Evolutionary conservation across 2,113 vertebrate species (phyloP).

Genomic region (Cygnus buccinator): DNA sequence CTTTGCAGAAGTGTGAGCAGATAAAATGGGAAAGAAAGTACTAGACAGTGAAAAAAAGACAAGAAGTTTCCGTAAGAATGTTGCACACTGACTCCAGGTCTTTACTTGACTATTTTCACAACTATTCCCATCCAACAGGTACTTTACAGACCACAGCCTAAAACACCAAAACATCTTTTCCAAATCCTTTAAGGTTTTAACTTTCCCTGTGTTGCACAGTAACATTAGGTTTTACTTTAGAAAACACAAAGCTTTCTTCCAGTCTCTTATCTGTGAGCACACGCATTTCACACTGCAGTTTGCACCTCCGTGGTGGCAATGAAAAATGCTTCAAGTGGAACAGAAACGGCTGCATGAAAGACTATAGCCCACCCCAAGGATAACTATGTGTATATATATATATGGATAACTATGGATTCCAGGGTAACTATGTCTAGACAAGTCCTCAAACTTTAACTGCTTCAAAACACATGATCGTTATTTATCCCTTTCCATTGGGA

Average conservation of each 20-base stretch:
- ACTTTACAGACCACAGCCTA: neutral
- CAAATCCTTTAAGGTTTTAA: neutral
- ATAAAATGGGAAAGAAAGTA: neutral
- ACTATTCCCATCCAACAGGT: neutral
- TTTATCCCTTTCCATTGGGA: neutral
- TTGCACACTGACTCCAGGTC: neutral
- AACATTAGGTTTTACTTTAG: neutral
- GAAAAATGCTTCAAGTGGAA: neutral
- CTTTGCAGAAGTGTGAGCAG: neutral
- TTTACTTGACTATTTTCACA: neutral
- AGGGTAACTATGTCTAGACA: neutral
- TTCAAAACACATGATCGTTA: neutral
- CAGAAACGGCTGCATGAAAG: neutral
- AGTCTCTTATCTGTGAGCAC: accelerated
- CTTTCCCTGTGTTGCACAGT: accelerated
- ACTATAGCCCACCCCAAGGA: neutral
- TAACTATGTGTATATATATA: no score
- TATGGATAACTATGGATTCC: neutral
- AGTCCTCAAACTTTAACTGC: neutral
- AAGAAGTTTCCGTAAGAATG: neutral
- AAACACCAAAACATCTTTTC: neutral
- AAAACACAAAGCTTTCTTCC: neutral
- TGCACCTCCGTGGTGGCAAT: neutral
- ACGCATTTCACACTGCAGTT: neutral
- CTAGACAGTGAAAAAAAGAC: neutral